phyloP scores from a whole-genome alignment of 2,797 vertebrate genomes.

The Micromesistius poutassou region DNA sequence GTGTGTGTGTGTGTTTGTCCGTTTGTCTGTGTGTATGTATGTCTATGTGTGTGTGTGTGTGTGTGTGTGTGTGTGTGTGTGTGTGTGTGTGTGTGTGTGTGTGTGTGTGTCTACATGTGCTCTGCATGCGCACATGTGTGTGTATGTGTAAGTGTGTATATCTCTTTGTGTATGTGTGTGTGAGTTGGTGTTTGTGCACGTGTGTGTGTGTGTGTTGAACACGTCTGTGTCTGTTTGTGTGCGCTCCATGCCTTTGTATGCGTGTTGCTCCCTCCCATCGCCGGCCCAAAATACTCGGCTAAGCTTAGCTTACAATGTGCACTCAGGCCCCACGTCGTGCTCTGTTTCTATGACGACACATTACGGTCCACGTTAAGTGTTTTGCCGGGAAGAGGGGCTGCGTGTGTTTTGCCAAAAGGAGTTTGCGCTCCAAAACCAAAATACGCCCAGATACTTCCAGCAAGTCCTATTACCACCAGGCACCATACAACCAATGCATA shows the following conservation, averaged over 20 bases:
- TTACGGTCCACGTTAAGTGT: conserved; percentile 55
- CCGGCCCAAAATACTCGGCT: conserved; percentile 59
- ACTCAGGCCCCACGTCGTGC: conserved; percentile 56
- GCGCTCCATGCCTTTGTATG: conserved; percentile 29
- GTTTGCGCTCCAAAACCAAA: conserved; percentile 29
- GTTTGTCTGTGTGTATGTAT: not conserved
- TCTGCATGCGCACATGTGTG: not conserved
- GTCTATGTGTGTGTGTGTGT: not conserved
- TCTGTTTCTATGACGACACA: conserved; percentile 49
- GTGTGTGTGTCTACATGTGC: conserved; percentile 23
- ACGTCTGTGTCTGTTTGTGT: conserved; percentile 34
- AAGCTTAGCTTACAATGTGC: conserved; percentile 52
- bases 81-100: conserved; percentile 5
- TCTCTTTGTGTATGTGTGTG: conserved; percentile 35
- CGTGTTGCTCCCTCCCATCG: conserved; percentile 37
- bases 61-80: not conserved
- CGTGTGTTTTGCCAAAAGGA: conserved; percentile 56
- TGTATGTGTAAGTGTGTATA: not conserved
- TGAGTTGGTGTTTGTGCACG: conserved; percentile 16
- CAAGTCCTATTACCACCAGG: conserved; percentile 13
- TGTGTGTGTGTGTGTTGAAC: conserved; percentile 12
- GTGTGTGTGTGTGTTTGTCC: not conserved
- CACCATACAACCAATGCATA: conserved; percentile 14
- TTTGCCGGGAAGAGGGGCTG: conserved; percentile 59
- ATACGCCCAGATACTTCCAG: conserved; percentile 24